Base-by-base conservation (phyloP, 1,140 invertebrate genomes). In the Anadara kagoshimensis region DNA sequence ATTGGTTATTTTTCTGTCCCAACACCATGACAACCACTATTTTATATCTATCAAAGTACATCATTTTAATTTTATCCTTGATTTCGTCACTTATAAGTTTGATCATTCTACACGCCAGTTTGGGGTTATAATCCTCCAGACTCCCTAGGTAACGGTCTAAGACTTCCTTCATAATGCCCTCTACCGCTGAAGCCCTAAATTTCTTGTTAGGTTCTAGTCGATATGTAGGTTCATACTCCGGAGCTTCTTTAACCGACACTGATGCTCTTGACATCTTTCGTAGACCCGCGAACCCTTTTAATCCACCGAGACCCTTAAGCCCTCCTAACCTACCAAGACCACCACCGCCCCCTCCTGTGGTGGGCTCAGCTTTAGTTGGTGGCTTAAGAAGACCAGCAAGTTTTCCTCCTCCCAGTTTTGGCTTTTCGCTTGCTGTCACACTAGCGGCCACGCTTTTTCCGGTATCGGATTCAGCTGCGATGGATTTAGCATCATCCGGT, bases 151-250 rank as follows among this genome's bases (percentile, higher is more conserved):
- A 56, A n/a, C 56, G 64, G 10, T 81, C 43, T 18, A 84, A 22
- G 12, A 76, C 72, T 5, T 75, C 63, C 20, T 82, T 75, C 10
- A 82, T 72, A 14, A 82, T 68, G 4, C 61, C 54, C 43, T 79
- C 73, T 3, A 76, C 76, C 14, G 66, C 36, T 5, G 29, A 18
- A 10, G 29, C 41, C 14, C 59, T 76, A 53, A 82, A 79, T 59
- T 73, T 78, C 20, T 64, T 47, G 0, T 66, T 75, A 7, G 84
- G 82, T 68, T 81, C 83, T 82, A 86, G 78, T 4, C 80, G 70
- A 66, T 86, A 85, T 0, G 83, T 83, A 10, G 84, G 84, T 73
- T 77, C 95, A 96, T 22, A 62, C 12, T 73, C 54, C 8, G 45
- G 56, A 4, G 70, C 29, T 36, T 36, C 29, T 36, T 36, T 36